These are phyloP conservation scores for Mastomys coucha DNA, from an alignment of 2,113 vertebrate genomes.

Conservation along the genomic window DNA sequence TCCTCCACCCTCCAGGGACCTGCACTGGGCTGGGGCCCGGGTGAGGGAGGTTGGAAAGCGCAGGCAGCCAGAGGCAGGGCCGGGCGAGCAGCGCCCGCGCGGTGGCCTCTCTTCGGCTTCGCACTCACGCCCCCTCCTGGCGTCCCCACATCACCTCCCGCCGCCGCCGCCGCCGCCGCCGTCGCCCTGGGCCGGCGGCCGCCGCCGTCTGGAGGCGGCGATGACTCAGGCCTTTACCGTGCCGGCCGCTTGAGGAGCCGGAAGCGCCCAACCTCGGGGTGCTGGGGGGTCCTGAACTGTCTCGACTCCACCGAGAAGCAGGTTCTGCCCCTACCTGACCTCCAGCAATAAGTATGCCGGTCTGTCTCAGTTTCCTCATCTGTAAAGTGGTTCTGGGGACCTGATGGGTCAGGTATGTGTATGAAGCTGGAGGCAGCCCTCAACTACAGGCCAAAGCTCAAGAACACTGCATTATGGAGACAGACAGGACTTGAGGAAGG, in stretches of 20 bases:
- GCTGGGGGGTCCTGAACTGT: background rate
- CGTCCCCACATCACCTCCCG: conserved; percentile 78
- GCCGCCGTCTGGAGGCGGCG: conserved; percentile 75
- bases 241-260: background rate
- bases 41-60: background rate
- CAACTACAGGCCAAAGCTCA: background rate
- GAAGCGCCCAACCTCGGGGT: background rate
- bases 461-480: background rate
- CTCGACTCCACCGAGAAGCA: background rate
- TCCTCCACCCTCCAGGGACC: background rate
- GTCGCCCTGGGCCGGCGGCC: conserved; percentile 62
- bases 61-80: background rate
- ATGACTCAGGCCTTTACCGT: conserved; percentile 79
- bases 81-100: background rate
- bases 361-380: conserved; percentile 41
- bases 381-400: background rate
- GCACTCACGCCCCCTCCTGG: conserved; percentile 79
- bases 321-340: background rate
- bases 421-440: background rate
- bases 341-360: background rate
- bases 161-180: conserved; percentile 28
- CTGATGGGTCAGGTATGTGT: background rate
- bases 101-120: conserved; percentile 33
- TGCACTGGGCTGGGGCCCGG: background rate
- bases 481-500: background rate